phyloP scores from a whole-genome alignment of 2,113 vertebrate genomes.

The Tragelaphus buxtoni region DNA sequence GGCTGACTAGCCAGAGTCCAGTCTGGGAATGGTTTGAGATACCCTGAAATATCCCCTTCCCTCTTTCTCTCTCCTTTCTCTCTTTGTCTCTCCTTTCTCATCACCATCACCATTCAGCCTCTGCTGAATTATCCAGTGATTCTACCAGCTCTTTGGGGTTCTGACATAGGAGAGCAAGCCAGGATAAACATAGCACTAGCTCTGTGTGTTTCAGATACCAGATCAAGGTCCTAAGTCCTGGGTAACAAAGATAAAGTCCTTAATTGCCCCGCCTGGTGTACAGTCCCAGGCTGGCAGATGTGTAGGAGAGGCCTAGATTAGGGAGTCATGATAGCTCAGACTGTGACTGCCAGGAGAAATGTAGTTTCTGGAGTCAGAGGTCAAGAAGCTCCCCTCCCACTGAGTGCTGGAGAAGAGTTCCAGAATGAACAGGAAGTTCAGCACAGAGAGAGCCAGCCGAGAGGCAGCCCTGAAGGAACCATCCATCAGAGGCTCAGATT shows the following conservation, averaged over 20 bases:
- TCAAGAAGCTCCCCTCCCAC: slow-evolving; percentile 8
- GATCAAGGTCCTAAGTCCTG: neutral
- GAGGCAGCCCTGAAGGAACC: slow-evolving; percentile 32
- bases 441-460: neutral
- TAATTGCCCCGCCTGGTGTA: neutral
- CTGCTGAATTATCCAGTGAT: neutral
- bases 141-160: neutral
- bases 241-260: neutral
- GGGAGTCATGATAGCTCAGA: neutral
- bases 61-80: neutral
- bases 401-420: slow-evolving; percentile 36
- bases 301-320: neutral
- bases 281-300: neutral
- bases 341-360: slow-evolving; percentile 9
- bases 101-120: neutral
- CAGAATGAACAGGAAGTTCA: slow-evolving; percentile 31
- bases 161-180: slow-evolving; percentile 9
- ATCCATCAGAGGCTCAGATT: slow-evolving; percentile 42
- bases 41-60: neutral
- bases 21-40: neutral
- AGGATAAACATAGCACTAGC: neutral
- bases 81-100: neutral
- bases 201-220: neutral
- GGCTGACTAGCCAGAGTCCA: neutral
- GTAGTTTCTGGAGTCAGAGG: slow-evolving; percentile 22